Base-by-base conservation (phyloP, 2,888 invertebrate genomes). In the Melipona bicolor region DNA sequence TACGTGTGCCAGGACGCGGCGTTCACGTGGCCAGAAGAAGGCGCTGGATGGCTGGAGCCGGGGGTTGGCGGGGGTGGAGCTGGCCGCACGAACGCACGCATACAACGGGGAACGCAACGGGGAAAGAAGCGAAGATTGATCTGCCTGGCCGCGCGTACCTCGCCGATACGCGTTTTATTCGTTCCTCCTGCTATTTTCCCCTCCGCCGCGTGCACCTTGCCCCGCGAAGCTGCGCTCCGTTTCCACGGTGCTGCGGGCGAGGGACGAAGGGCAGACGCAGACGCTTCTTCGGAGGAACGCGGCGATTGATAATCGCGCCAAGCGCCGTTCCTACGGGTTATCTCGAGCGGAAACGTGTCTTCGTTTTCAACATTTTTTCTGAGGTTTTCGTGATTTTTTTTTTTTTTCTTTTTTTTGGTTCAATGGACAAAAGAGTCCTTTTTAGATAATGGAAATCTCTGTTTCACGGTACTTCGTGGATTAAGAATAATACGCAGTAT, bases 121-220 rank as follows among this genome's bases (percentile, higher is more conserved):
- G 82, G 71, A 85, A 77, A 87, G 82, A 84, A 87, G 81, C 79
- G 87, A 88, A 89, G 89, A 89, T 89, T 89, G 89, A 89, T 89
- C 87, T 89, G 89, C 84, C 81, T 59, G 79, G 79, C 77, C 82
- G 77, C 82, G 77, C 81, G 85, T 88, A 84, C 77, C 89, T 84
- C 81, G 43, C 83, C 89, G 89, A 88, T 88, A 88, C 85, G 88
- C 86, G 87, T 88, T 89, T 89, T 84, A 87, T 88, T 87, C 86
- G 81, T 83, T 85, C 77, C 80, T 87, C 83, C 75, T 77, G 73
- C 73, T 79, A 74, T 65, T 67, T 69, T 76, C 56, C 74, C 32
- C 69, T 27, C 17, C 61, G 11, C 4, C 52, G 59, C 24, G 80
- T 65, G 61, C 62, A 69, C 75, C 77, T 61, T 65, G 72, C 65